phyloP scores from a whole-genome alignment of 2,888 invertebrate species.

The Portevinia maculata region DNA sequence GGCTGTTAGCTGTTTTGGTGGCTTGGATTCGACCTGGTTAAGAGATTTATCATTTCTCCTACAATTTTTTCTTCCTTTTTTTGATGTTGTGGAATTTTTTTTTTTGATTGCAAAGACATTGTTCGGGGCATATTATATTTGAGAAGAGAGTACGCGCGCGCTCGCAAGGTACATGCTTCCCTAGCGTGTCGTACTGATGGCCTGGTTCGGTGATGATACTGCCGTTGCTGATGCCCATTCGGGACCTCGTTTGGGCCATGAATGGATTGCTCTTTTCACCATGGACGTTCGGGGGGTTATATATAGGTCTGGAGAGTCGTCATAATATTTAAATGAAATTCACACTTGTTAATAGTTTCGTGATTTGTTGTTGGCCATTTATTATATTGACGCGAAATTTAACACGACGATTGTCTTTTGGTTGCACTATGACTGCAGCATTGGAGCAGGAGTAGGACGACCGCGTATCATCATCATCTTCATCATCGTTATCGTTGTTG shows the following conservation, averaged over 20 bases:
- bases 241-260: slow-evolving; percentile 61
- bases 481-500: slow-evolving; percentile 74
- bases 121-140: slow-evolving; percentile 45
- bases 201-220: slow-evolving; percentile 68
- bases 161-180: slow-evolving; percentile 36
- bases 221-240: slow-evolving; percentile 68
- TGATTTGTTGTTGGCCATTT: slow-evolving; percentile 77
- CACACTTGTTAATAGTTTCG: slow-evolving; percentile 77
- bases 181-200: slow-evolving; percentile 59
- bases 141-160: slow-evolving; percentile 29
- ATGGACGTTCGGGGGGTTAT: neutral
- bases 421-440: slow-evolving; percentile 10
- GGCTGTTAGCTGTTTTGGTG: slow-evolving; percentile 72
- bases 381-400: slow-evolving; percentile 77
- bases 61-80: slow-evolving; percentile 1
- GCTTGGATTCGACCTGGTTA: slow-evolving; percentile 73
- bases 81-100: slow-evolving; percentile 32
- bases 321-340: slow-evolving; percentile 80
- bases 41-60: slow-evolving; percentile 73
- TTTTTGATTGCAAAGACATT: slow-evolving; percentile 49
- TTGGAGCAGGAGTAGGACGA: slow-evolving; percentile 30
- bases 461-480: slow-evolving; percentile 77
- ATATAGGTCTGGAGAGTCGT: slow-evolving; percentile 64
- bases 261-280: slow-evolving; percentile 58
- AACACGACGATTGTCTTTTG: slow-evolving; percentile 74